These are phyloP conservation scores for Coturnix japonica DNA, from an alignment of 2,113 vertebrate genomes.

Conservation along the genomic window DNA sequence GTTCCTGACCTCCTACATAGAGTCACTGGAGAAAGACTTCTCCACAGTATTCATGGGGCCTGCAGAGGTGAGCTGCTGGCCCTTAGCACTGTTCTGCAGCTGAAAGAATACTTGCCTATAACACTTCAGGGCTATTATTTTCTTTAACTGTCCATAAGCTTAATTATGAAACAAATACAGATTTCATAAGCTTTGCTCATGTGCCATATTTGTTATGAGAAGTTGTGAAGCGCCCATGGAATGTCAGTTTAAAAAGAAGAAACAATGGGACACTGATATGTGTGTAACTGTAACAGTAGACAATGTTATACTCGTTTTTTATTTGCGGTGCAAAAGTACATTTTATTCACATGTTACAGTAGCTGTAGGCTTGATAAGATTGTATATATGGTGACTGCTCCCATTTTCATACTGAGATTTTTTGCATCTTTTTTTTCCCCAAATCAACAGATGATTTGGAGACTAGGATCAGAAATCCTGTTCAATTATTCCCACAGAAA, in stretches of 20 bases:
- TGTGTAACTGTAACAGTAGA: background rate
- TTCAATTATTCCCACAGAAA: conserved; percentile 83
- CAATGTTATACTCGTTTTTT: background rate
- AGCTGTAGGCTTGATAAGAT: background rate
- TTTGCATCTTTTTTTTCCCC: background rate
- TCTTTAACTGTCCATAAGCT: background rate
- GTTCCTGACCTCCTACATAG: conserved; percentile 82
- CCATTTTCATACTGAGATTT: background rate
- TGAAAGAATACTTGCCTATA: background rate
- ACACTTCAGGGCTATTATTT: background rate
- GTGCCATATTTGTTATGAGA: too few relatives aligned
- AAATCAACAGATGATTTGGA: conserved; percentile 85
- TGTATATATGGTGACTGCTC: background rate
- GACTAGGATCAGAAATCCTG: conserved; percentile 87
- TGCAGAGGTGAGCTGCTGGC: conserved; percentile 76
- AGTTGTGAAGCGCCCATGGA: too few relatives aligned
- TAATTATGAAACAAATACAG: background rate
- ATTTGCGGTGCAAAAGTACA: background rate
- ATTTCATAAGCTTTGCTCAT: too few relatives aligned
- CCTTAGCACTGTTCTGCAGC: background rate
- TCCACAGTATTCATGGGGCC: background rate
- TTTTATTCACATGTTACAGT: background rate
- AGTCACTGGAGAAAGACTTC: conserved; percentile 80
- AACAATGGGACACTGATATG: background rate
- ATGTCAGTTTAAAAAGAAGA: background rate